A percentile compares a stretch with the other conserved stretches of the same genome.
These are phyloP conservation scores for Climacteris rufus DNA, from an alignment of 2,113 vertebrate genomes.

Conservation along the genomic window DNA sequence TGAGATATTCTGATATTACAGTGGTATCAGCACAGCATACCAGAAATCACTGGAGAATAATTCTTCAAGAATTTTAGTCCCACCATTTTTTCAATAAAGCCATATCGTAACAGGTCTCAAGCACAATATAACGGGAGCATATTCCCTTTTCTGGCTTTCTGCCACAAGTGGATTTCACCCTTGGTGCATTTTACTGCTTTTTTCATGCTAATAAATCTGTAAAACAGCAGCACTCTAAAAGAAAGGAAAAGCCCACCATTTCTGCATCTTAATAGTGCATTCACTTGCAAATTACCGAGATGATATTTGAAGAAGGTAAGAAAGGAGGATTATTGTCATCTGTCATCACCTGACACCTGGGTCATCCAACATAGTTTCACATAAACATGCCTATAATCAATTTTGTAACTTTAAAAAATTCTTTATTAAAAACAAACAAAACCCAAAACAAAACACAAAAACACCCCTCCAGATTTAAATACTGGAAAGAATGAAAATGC, in stretches of 20 bases:
- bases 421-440: not conserved
- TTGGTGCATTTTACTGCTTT: not conserved
- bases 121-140: not conserved
- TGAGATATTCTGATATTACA: not conserved
- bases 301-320: not conserved
- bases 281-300: not conserved
- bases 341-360: not conserved
- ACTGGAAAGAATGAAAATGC: not conserved
- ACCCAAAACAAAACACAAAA: not conserved
- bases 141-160: not conserved
- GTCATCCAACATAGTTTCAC: not conserved
- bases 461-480: not conserved
- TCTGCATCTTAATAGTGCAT: not conserved
- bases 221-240: not conserved
- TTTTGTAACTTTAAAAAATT: not conserved
- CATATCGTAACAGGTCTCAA: not conserved
- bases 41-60: slow-evolving; percentile 28
- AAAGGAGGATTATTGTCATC: not conserved
- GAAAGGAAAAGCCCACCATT: not conserved
- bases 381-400: not conserved
- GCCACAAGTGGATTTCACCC: not conserved
- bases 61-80: not conserved
- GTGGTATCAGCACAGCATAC: not conserved
- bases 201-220: not conserved
- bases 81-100: not conserved